These are phyloP conservation scores for Drosophila lutescens DNA, from an alignment of 2,888 invertebrate species.

Conservation along the genomic window DNA sequence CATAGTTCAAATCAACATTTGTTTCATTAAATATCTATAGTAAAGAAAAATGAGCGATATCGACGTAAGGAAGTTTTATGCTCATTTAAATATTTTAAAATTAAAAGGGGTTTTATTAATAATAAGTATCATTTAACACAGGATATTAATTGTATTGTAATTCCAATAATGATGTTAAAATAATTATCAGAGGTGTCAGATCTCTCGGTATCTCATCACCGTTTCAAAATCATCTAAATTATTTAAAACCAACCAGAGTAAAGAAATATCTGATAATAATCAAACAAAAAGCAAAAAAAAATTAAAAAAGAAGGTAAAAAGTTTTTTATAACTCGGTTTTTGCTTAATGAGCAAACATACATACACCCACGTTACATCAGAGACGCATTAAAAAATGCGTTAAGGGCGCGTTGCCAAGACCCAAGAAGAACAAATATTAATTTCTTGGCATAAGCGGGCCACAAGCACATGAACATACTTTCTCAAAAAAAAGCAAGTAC, in stretches of 20 bases:
- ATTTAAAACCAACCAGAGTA: background rate
- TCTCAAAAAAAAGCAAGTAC: constrained; percentile 40
- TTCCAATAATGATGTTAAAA: too few relatives aligned
- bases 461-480: constrained; percentile 16
- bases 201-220: too few relatives aligned
- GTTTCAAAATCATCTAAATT: background rate
- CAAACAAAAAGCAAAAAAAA: constrained; percentile 70
- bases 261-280: too few relatives aligned
- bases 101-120: too few relatives aligned
- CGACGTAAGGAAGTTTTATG: too few relatives aligned
- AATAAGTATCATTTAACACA: too few relatives aligned
- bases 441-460: constrained; percentile 68
- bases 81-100: too few relatives aligned
- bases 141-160: too few relatives aligned
- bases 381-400: constrained; percentile 64
- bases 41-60: too few relatives aligned
- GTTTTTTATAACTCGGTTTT: constrained; percentile 80
- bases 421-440: constrained; percentile 74
- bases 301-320: constrained; percentile 73
- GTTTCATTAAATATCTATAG: too few relatives aligned
- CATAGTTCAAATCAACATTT: background rate
- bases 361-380: constrained; percentile 34
- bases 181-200: too few relatives aligned
- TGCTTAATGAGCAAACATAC: constrained; percentile 80
- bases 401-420: constrained; percentile 75